Conservation (phyloP, 2,113 vertebrate genomes). For the Triplophysa dalaica region DNA sequence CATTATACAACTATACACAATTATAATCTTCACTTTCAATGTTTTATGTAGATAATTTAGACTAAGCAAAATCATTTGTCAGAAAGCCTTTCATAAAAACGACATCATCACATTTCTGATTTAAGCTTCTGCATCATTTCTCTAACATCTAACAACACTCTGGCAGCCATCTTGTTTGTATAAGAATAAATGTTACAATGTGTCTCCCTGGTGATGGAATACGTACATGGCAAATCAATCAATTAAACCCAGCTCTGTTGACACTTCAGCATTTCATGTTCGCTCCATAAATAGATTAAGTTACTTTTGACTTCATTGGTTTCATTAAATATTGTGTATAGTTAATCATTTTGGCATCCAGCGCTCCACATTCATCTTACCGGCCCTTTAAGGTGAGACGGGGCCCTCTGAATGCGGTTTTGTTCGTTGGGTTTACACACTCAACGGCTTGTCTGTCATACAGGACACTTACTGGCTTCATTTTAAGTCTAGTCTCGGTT, state of each 20-base stretch:
- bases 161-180: slow-evolving; percentile 12
- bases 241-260: not conserved
- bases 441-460: slow-evolving; percentile 40
- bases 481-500: slow-evolving; percentile 44
- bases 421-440: slow-evolving; percentile 49
- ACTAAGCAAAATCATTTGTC: no score
- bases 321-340: slow-evolving; percentile 30
- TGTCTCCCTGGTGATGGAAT: not conserved
- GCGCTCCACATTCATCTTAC: slow-evolving; percentile 25
- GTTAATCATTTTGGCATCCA: slow-evolving; percentile 27
- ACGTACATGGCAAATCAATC: slow-evolving; percentile 38
- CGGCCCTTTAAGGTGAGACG: slow-evolving; percentile 21
- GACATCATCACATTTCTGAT: slow-evolving; percentile 1
- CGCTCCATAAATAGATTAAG: slow-evolving; percentile 29
- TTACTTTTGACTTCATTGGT: slow-evolving; percentile 39
- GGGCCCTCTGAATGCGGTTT: slow-evolving; percentile 19
- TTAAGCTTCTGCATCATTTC: not conserved
- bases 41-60: no score
- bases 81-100: no score
- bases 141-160: slow-evolving; percentile 1
- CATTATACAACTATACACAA: no score
- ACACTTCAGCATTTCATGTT: slow-evolving; percentile 23
- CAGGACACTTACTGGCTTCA: slow-evolving; percentile 65
- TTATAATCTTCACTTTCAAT: no score
- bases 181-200: slow-evolving; percentile 1